Evolutionary conservation across 2,797 vertebrate species (phyloP), one percentile per base, ranked within the genome.

Genomic region (Tangara arthus): DNA sequence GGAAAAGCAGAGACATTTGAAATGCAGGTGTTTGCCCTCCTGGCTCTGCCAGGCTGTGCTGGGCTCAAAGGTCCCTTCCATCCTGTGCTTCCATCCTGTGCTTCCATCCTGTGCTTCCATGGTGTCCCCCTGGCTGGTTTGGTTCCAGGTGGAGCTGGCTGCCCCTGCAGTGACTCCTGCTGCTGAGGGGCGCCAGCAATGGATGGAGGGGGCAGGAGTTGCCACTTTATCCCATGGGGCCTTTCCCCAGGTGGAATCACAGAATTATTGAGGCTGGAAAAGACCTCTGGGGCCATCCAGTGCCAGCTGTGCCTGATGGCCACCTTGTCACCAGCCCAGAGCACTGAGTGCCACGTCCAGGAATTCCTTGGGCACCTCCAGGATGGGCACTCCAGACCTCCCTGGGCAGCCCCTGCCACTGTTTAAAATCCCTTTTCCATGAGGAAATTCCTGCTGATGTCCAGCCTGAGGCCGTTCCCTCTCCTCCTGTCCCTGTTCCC

Each of bases 171-270:
- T 20, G 32, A 11, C 30, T 59, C 27, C 46, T 32, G 37, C 34
- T 90, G 0, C 1, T 0, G 0, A 32, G 39, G 39, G 24, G 6
- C n/a, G 23, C 26, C 8, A 4, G 37, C 19, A n/a, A 4, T 2
- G 32, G 46, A 6, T 3, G 32, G 47, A 6, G 35, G 32, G 12
- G 39, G 20, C 61, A 61, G 41, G 34, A n/a, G 6, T 5, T 61
- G 26, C 41, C 1, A 1, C 53, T 2, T 63, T 37, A 39, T 22
- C n/a, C 39, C 1, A 0, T 4, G 10, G 14, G 49, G 14, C 37
- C 52, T 50, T 83, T 53, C 9, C 10, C 46, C 14, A 26, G 71
- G 9, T 8, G 15, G 39, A 60, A 53, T 55, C 34, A 14, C 35
- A 21, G 42, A 17, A 3, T 49, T 32, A 3, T 0, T n/a, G 22